phyloP scores from a whole-genome alignment of 2,888 invertebrate species.

The Hemistola chrysoprasaria region DNA sequence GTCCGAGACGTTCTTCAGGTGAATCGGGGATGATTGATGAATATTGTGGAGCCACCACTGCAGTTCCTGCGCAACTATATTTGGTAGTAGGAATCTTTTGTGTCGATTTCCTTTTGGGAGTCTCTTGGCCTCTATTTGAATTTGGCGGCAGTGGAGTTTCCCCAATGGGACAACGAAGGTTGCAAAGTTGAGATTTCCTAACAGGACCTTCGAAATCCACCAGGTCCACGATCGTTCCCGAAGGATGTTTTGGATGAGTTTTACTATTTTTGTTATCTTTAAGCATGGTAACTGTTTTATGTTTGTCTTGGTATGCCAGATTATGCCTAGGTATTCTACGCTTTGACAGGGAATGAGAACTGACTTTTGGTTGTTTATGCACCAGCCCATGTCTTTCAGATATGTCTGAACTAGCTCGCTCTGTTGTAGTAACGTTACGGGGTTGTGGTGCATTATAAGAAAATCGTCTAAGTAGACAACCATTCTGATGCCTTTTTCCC shows the following conservation, averaged over 20 bases:
- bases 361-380: conserved; percentile 23
- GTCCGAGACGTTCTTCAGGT: not conserved
- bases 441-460: conserved; percentile 12
- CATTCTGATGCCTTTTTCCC: conserved; percentile 13
- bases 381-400: conserved; percentile 22
- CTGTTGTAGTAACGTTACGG: not conserved
- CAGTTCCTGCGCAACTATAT: not conserved
- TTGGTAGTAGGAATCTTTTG: conserved; percentile 7
- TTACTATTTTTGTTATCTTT: not conserved
- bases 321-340: conserved; percentile 21
- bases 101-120: conserved; percentile 8
- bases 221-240: conserved; percentile 10
- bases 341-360: conserved; percentile 5
- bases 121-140: conserved; percentile 19
- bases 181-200: conserved; percentile 17
- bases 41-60: not conserved
- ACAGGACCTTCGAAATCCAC: conserved; percentile 9
- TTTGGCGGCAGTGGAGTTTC: conserved; percentile 13
- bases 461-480: conserved; percentile 29
- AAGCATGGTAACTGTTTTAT: conserved; percentile 10
- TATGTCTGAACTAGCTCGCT: not conserved
- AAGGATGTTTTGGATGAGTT: not conserved
- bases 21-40: not conserved
- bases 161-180: conserved; percentile 13
- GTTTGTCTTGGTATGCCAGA: conserved; percentile 21